Percentiles rank a stretch among this genome's conserved stretches.
Conservation (phyloP, 2,113 vertebrate species). For the Archocentrus centrarchus region DNA sequence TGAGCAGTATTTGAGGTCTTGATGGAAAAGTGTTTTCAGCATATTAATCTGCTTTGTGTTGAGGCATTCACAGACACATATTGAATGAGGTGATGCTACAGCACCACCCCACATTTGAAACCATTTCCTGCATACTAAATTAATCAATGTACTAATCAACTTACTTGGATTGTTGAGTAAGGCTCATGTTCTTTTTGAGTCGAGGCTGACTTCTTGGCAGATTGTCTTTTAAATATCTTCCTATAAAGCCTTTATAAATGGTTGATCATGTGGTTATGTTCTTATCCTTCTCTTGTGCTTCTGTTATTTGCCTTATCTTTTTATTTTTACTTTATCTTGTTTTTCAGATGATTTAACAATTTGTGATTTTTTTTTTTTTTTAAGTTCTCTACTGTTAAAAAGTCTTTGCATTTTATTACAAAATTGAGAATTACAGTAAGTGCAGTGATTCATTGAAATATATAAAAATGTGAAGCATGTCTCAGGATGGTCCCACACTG, state of each 20-base stretch:
- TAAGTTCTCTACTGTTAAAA: neutral
- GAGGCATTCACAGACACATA: neutral
- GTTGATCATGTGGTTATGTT: too few relatives aligned
- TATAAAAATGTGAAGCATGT: neutral
- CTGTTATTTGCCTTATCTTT: neutral
- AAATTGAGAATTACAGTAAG: neutral
- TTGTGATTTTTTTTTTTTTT: neutral
- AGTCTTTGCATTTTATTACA: neutral
- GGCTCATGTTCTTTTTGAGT: neutral
- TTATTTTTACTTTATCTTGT: neutral
- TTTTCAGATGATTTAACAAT: neutral
- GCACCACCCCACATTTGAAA: neutral
- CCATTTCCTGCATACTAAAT: neutral
- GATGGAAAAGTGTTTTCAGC: conserved; percentile 9
- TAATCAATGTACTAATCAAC: neutral
- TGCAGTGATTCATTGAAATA: neutral
- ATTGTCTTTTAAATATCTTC: neutral
- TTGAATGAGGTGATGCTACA: neutral
- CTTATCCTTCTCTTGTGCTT: too few relatives aligned
- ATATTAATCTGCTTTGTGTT: neutral
- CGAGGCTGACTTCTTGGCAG: neutral
- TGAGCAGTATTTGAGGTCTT: conserved; percentile 12
- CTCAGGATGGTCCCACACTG: neutral
- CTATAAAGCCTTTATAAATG: rapidly evolving
- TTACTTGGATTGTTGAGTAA: neutral